phyloP scores from a whole-genome alignment of 2,888 invertebrate genomes.

The Sarcophaga caerulescens region DNA sequence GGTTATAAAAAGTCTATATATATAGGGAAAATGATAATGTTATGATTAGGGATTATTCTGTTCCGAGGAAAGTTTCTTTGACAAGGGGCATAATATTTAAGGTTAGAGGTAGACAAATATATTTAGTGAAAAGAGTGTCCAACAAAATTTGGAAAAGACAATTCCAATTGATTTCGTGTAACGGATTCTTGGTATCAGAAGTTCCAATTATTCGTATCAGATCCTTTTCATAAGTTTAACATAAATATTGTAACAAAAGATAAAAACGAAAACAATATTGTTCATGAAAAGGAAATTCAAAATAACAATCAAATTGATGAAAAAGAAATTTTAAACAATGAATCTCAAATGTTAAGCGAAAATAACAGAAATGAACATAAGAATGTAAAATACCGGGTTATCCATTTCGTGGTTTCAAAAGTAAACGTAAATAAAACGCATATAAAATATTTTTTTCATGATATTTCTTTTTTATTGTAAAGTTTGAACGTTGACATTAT shows the following conservation, averaged over 20 bases:
- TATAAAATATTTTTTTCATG: too few relatives aligned
- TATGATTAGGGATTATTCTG: slow-evolving; percentile 44
- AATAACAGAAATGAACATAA: too few relatives aligned
- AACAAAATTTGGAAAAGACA: slow-evolving; percentile 48
- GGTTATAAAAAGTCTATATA: slow-evolving; percentile 9
- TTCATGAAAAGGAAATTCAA: neutral
- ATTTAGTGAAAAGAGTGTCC: slow-evolving; percentile 15
- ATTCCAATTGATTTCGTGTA: slow-evolving; percentile 30
- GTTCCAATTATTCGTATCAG: slow-evolving; percentile 3
- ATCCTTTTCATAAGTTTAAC: neutral
- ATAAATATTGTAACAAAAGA: neutral
- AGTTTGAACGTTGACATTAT: too few relatives aligned
- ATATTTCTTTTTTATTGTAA: too few relatives aligned
- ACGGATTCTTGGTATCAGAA: neutral
- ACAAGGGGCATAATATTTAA: slow-evolving; percentile 29
- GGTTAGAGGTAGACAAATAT: slow-evolving; percentile 40
- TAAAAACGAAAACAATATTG: neutral
- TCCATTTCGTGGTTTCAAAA: too few relatives aligned
- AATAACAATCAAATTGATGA: neutral
- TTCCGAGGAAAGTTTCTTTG: slow-evolving; percentile 46
- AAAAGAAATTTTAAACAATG: too few relatives aligned
- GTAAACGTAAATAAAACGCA: too few relatives aligned
- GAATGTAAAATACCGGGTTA: too few relatives aligned
- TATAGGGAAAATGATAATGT: slow-evolving; percentile 38
- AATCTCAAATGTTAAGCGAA: too few relatives aligned